Base-by-base conservation (phyloP, 2,888 invertebrate genomes). In the Nemoura dubitans region DNA sequence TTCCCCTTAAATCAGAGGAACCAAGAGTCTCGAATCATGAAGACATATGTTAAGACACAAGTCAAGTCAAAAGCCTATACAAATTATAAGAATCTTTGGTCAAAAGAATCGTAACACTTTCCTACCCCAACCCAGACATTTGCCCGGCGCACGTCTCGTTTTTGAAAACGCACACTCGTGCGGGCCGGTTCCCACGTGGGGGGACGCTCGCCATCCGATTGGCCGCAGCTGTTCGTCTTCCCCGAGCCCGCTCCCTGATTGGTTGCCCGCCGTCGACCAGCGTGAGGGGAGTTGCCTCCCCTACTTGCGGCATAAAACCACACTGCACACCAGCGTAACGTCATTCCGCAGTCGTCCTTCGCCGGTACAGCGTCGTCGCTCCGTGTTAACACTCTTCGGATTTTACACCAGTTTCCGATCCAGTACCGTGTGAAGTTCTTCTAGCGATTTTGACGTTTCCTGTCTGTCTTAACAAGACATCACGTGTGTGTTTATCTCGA, bases 391-490 rank as follows among this genome's bases (percentile, higher is more conserved):
- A 16, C 59, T 59, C 10, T 59, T 14, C 59, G 59, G 59, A 21
- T 59, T 26, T 29, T 81, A 29, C n/a, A 6, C 30, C 81, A 27
- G 81, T 29, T 21, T 25, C 27, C 81, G 81, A 30, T 7, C 26
- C n/a, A 16, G 29, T 85, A 86, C 86, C 77, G 36, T 87, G 86
- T 87, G 59, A 59, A 59, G 59, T 28, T 84, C 26, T 43, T 7
- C 2, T 5, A n/a, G 21, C 30, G 29, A 82, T n/a, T 28, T 2
- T 29, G 27, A 27, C 16, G 14, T 82, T 82, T 30, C 6, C 21
- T 82, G 82, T 82, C 26, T 82, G 10, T 82, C 16, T 28, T 21
- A 30, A 42, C 43, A 7, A 84, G 7, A n/a, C 2, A 43, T 84
- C 76, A 6, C 76, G 81, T 42, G 82, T 85, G 77, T 78, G 83